Base-by-base conservation (phyloP, 2,888 invertebrate species). In the Panzeria rudis region DNA sequence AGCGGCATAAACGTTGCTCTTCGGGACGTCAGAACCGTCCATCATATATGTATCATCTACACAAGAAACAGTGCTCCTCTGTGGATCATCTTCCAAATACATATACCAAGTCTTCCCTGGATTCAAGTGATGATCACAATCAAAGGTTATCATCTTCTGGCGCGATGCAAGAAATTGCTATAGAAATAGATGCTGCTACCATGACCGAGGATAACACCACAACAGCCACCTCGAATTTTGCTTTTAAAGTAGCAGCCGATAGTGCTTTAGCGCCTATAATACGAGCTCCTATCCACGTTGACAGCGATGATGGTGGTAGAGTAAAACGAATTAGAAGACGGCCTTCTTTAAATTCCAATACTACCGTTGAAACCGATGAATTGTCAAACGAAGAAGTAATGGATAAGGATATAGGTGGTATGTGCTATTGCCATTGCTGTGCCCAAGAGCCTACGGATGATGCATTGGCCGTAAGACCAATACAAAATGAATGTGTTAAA, bases 131-230 rank as follows among this genome's bases (percentile, higher is more conserved):
- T 59, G 89, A 91, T 80, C 89, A 87, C 23, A 75, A 80, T 15
- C 79, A 81, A 38, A 62, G 66, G 77, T 35, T 86, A 56, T 61
- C 87, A 61, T 61, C 86, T 86, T 41, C 82, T 38, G 78, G 68
- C 9, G 69, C 52, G 11, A 81, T 86, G 84, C 83, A 92, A 50
- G 86, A 89, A 79, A 89, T 91, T 66, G 89, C 91, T 86, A 90
- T 91, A 50, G 92, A 92, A 87, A 92, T 92, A 29, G 92, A 92
- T 88, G 91, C 91, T 54, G 91, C 90, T n/a, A 90, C 91, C 23
- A 90, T 89, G 78, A 91, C 91, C 56, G 91, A 91, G 85, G 90
- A 90, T 69, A 90, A 90, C 78, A 90, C 89, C 77, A 91, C 91
- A 87, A 91, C 91, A 7, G 91, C 89, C 56, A 91, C 91, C 23